Base-by-base conservation (phyloP, 2,888 invertebrate genomes). In the Osmoderma eremita region DNA sequence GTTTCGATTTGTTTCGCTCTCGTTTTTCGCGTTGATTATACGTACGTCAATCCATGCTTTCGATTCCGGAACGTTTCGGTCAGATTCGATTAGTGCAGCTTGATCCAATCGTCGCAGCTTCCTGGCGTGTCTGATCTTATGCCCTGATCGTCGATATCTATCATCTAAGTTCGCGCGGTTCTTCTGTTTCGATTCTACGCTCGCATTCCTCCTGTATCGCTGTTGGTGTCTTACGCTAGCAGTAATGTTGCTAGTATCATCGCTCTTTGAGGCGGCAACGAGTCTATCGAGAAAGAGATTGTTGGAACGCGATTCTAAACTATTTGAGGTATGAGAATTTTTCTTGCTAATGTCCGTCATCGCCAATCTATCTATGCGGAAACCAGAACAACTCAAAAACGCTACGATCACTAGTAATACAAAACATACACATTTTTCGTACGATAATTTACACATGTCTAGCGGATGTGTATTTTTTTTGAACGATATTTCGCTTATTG, bases 371-470 rank as follows among this genome's bases (percentile, higher is more conserved):
- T 82, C 82, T 78, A 81, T 82, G 81, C 80, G 82, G 81, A 81
- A 81, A 78, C 81, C 82, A 72, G 81, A 80, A 80, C 82, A 82
- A 80, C 80, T 81, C 74, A 81, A 78, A 77, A 81, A 75, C 71
- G 80, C 78, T 79, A 82, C 78, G 75, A 82, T 77, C 80, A 81
- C 79, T 79, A 82, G 79, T 74, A 81, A 81, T 78, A 82, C 72
- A 78, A 82, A 79, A 81, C 81, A 82, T 80, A 81, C 79, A 79
- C 82, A 82, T 82, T 79, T 81, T 80, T 78, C 80, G 80, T 78
- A 79, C 81, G 80, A 79, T 79, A 80, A 76, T 79, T 76, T 79
- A 80, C 77, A 81, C 82, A 82, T 82, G 81, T 81, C 81, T 80
- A 75, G 72, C 70, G 69, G 67, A 67, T 69, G 70, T 67, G 70